phyloP scores from a whole-genome alignment of 35 echinoderm and acorn worm genomes.

The Amphiura filiformis region DNA sequence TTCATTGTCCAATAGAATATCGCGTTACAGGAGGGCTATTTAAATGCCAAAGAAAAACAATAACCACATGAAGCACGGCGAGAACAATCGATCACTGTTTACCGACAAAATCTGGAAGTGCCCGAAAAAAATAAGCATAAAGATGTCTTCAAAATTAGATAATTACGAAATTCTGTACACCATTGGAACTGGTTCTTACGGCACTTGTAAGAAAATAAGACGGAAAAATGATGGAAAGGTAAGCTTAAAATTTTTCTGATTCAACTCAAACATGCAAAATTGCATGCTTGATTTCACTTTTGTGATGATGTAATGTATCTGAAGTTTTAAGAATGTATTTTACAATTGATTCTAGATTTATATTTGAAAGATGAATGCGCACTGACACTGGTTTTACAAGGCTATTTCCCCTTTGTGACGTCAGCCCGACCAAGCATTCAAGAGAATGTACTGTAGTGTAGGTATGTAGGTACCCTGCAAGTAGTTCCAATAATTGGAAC shows the following conservation, averaged over 20 bases:
- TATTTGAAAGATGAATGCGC: not conserved
- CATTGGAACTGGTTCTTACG: slow-evolving; percentile 88
- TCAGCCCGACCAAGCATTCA: not conserved
- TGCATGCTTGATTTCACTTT: not conserved
- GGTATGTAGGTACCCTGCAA: too few relatives aligned
- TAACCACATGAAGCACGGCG: not conserved
- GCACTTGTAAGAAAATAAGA: slow-evolving; percentile 86
- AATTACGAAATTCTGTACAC: slow-evolving; percentile 79
- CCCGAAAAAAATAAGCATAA: not conserved
- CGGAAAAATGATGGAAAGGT: slow-evolving; percentile 90
- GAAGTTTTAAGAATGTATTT: not conserved
- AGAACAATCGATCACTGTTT: not conserved
- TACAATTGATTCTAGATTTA: not conserved
- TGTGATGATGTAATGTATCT: not conserved
- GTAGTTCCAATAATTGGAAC: too few relatives aligned
- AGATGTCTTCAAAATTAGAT: slow-evolving; percentile 79
- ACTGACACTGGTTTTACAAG: not conserved
- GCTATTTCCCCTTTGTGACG: too few relatives aligned
- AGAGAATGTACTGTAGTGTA: not conserved
- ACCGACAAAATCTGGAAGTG: not conserved
- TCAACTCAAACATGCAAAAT: not conserved
- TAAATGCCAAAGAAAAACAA: not conserved
- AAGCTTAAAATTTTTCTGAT: not conserved
- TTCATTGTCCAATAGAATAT: slow-evolving; percentile 3
- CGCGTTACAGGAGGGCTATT: not conserved